Evolutionary conservation across 1,140 invertebrate species (phyloP).

Genomic region (Chelonus insularis): DNA sequence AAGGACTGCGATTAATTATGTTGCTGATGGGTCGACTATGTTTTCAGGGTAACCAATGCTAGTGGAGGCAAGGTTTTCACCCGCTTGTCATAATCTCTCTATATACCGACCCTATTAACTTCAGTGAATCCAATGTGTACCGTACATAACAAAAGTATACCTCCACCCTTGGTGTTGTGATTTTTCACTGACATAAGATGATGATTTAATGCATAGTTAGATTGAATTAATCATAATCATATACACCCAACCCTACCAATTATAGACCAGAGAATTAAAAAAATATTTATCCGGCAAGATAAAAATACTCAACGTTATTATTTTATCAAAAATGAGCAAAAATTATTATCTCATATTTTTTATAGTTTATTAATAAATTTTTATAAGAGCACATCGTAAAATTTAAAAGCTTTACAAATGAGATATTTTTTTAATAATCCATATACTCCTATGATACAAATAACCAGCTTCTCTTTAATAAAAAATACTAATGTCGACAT

Average conservation of each 20-base stretch:
- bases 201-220: constrained; percentile 42
- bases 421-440: too few species aligned
- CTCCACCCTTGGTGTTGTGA: constrained; percentile 18
- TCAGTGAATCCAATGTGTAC: not conserved
- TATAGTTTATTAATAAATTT: constrained; percentile 30
- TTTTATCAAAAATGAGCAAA: not conserved
- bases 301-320: too few species aligned
- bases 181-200: constrained; percentile 45
- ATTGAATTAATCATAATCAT: constrained; percentile 34
- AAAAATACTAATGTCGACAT: too few species aligned
- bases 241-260: too few species aligned
- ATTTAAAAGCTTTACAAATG: constrained; percentile 46
- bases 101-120: not conserved
- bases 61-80: constrained; percentile 25
- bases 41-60: constrained; percentile 19
- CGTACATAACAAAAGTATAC: not conserved
- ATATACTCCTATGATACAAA: too few species aligned
- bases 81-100: constrained; percentile 33
- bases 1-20: constrained; percentile 55
- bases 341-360: constrained; percentile 10
- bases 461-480: too few species aligned
- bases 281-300: too few species aligned
- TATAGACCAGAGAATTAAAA: too few species aligned
- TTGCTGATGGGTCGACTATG: constrained; percentile 36
- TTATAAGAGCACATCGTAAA: constrained; percentile 42